These are phyloP conservation scores for Drosophila kambysellisi DNA, from an alignment of 2,888 invertebrate species.

Conservation along the genomic window DNA sequence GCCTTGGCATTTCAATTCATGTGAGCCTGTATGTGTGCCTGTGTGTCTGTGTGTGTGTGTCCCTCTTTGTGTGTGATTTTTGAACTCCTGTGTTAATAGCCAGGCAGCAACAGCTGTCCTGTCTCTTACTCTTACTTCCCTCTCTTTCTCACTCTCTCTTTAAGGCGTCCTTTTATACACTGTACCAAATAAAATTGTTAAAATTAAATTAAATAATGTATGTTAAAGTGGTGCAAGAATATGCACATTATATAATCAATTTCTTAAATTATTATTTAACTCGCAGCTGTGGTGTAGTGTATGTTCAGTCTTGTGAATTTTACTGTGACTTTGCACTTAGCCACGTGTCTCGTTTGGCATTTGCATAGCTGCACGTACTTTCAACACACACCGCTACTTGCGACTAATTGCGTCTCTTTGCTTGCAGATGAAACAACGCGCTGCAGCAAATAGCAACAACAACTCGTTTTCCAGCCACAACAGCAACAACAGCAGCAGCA, in stretches of 20 bases:
- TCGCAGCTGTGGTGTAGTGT: neutral
- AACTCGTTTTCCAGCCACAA: slow-evolving; percentile 47
- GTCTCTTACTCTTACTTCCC: slow-evolving; percentile 15
- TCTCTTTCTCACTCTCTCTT: neutral
- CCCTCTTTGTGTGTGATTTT: slow-evolving; percentile 13
- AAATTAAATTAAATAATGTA: neutral
- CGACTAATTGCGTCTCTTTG: slow-evolving; percentile 39
- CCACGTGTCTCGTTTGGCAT: slow-evolving; percentile 65
- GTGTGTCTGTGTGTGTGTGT: slow-evolving; percentile 4
- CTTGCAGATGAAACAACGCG: slow-evolving; percentile 82
- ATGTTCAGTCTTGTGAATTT: neutral
- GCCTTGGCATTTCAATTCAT: slow-evolving; percentile 9
- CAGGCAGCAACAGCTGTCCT: slow-evolving; percentile 68
- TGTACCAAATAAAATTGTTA: neutral
- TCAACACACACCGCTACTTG: slow-evolving; percentile 23
- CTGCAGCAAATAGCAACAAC: slow-evolving; percentile 60
- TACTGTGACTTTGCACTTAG: slow-evolving; percentile 32
- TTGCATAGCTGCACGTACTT: slow-evolving; percentile 71
- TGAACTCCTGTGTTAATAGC: slow-evolving; percentile 45
- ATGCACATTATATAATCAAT: neutral
- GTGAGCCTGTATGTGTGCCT: slow-evolving; percentile 13
- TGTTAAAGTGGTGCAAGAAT: neutral
- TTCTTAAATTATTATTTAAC: neutral
- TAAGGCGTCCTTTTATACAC: neutral
- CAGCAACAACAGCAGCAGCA: slow-evolving; percentile 25